Conservation (phyloP, 1,140 invertebrate genomes). For the Varroa destructor region DNA sequence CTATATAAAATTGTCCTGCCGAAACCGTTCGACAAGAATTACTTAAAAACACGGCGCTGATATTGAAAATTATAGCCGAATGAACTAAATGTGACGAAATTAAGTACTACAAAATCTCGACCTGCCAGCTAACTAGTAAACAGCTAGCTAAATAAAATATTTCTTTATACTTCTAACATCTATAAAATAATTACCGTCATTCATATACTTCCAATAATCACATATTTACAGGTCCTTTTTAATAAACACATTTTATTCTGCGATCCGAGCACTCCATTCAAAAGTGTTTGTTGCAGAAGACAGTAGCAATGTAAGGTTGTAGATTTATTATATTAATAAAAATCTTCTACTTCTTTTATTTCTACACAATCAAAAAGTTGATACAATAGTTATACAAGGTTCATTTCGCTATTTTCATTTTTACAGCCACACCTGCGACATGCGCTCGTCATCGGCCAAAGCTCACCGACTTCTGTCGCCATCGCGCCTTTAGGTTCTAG, state of each 20-base stretch:
- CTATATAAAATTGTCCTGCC: too few species aligned
- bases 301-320: constrained; percentile 27
- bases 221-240: neutral
- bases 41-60: too few species aligned
- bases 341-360: constrained; percentile 11
- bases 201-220: neutral
- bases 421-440: constrained; percentile 22
- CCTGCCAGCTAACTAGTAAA: too few species aligned
- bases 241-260: constrained; percentile 29
- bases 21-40: too few species aligned
- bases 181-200: too few species aligned
- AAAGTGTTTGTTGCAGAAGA: constrained; percentile 28
- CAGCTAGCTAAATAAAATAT: too few species aligned
- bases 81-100: too few species aligned
- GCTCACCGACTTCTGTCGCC: too few species aligned
- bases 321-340: constrained; percentile 16
- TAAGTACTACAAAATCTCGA: too few species aligned
- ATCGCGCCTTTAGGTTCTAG: too few species aligned
- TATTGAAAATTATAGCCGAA: too few species aligned
- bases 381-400: constrained; percentile 29
- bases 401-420: constrained; percentile 29
- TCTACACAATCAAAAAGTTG: constrained; percentile 29
- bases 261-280: constrained; percentile 28
- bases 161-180: too few species aligned
- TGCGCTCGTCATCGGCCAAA: neutral